These are phyloP conservation scores for Stenichneumon culpator DNA, from an alignment of 2,888 invertebrate species.

Conservation along the genomic window DNA sequence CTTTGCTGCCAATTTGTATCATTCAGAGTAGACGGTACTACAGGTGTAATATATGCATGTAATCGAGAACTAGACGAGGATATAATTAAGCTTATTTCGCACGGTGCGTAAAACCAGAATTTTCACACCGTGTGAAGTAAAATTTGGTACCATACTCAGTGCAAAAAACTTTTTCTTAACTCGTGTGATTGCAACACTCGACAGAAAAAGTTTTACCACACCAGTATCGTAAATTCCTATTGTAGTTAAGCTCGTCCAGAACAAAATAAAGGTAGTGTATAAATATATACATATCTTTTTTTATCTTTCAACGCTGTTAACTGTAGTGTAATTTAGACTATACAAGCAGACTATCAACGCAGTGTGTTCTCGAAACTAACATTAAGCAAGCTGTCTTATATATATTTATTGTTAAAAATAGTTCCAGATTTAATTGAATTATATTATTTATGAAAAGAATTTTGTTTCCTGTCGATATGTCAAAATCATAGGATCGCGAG, in stretches of 20 bases:
- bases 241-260: background rate
- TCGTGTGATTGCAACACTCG: too few species aligned
- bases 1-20: too few species aligned
- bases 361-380: background rate
- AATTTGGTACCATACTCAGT: too few species aligned
- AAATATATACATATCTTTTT: constrained; percentile 37
- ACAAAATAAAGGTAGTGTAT: background rate
- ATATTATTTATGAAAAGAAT: constrained; percentile 2
- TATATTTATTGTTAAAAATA: constrained; percentile 24
- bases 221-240: background rate
- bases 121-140: too few species aligned
- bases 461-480: background rate
- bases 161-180: too few species aligned
- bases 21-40: too few species aligned
- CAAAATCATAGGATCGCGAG: background rate
- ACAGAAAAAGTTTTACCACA: too few species aligned
- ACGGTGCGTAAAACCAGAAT: too few species aligned
- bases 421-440: constrained; percentile 25
- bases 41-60: too few species aligned
- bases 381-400: background rate
- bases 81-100: background rate
- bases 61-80: background rate
- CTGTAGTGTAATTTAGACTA: constrained; percentile 21
- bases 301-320: background rate
- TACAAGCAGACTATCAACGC: background rate